A percentile compares a stretch with the other conserved stretches of the same genome.
Evolutionary conservation across 2,888 invertebrate genomes (phyloP).

Genomic region (Urechis unicinctus): DNA sequence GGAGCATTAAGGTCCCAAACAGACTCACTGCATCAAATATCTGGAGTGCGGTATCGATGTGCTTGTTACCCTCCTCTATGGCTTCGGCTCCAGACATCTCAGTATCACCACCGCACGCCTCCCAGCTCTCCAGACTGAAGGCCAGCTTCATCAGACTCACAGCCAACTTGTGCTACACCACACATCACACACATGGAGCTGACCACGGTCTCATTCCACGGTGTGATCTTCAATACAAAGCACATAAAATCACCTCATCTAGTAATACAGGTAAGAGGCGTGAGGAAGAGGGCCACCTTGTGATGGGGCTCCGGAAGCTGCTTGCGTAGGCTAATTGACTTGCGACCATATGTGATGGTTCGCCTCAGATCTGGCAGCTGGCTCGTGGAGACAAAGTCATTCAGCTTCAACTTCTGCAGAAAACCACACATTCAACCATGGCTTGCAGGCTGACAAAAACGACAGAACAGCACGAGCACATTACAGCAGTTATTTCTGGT

Average conservation of each 20-base stretch:
- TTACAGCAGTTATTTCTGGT: background rate
- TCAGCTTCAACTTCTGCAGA: slow-evolving; percentile 44
- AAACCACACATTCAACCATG: background rate
- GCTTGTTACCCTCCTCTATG: slow-evolving; percentile 40
- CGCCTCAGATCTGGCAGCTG: slow-evolving; percentile 44
- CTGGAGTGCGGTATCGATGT: slow-evolving; percentile 42
- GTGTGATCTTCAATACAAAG: no score
- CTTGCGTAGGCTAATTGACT: slow-evolving; percentile 41
- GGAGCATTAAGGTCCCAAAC: background rate
- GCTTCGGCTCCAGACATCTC: slow-evolving; percentile 35
- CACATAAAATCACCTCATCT: slow-evolving; percentile 2
- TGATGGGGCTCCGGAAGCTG: slow-evolving; percentile 39
- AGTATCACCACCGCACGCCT: slow-evolving; percentile 42
- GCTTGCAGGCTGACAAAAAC: background rate
- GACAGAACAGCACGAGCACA: background rate
- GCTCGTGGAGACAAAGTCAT: slow-evolving; percentile 46
- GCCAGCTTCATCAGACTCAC: slow-evolving; percentile 47
- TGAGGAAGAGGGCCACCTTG: no score
- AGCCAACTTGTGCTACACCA: slow-evolving; percentile 39
- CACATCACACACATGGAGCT: background rate
- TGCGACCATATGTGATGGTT: slow-evolving; percentile 37
- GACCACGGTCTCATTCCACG: no score
- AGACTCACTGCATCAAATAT: slow-evolving; percentile 42
- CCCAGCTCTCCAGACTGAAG: slow-evolving; percentile 49
- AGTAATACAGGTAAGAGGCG: no score